Evolutionary conservation across 2,113 vertebrate species (phyloP).

Genomic region (Candoia aspera): DNA sequence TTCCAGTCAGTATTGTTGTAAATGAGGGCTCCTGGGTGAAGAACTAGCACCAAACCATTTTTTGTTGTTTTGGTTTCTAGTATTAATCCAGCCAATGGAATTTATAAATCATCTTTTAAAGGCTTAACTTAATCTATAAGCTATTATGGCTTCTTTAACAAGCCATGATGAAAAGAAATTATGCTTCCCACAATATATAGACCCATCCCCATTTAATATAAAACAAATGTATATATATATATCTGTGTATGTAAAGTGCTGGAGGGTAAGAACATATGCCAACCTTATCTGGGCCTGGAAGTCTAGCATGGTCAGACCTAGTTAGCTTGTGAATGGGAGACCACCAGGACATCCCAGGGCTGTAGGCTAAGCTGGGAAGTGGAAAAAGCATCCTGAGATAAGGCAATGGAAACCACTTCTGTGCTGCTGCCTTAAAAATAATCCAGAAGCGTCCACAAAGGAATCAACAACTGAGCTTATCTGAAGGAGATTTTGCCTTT

Average conservation of each 20-base stretch:
- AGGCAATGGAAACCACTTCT: not conserved
- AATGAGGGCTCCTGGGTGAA: not conserved
- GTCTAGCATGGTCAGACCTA: not conserved
- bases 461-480: not conserved
- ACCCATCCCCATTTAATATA: not conserved
- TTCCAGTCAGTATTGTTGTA: not conserved
- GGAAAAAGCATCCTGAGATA: not conserved
- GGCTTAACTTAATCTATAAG: not conserved
- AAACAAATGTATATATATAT: not conserved
- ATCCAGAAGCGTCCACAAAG: not conserved
- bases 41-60: not conserved
- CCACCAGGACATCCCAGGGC: not conserved
- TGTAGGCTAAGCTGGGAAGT: not conserved
- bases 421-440: not conserved
- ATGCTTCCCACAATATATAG: not conserved
- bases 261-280: not conserved
- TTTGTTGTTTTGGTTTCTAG: not conserved
- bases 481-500: not conserved
- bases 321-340: not conserved
- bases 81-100: not conserved
- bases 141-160: not conserved
- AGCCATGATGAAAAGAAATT: not conserved
- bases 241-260: not conserved
- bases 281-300: not conserved
- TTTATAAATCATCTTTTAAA: not conserved